Conservation (phyloP, 2,797 vertebrate species). For the Propithecus perrieri region DNA sequence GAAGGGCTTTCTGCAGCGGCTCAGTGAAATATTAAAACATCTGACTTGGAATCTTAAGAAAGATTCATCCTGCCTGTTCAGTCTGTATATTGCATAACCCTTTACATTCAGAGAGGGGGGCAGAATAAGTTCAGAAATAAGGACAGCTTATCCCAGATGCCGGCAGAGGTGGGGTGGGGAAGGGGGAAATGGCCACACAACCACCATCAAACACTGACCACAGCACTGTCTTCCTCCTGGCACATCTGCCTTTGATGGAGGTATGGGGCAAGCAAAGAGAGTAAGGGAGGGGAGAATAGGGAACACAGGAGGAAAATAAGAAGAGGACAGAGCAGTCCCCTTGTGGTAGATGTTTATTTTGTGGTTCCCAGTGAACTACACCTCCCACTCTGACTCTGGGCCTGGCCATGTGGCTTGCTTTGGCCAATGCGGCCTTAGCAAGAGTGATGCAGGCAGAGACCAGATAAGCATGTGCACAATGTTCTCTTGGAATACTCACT, state of each 20-base stretch:
- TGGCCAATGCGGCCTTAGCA: not conserved
- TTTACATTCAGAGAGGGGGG: not conserved
- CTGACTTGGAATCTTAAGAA: constrained; percentile 67
- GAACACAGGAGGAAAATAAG: not conserved
- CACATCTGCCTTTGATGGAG: not conserved
- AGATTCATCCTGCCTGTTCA: constrained; percentile 40
- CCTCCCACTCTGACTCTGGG: not conserved
- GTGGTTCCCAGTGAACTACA: not conserved
- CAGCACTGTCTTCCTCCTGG: not conserved
- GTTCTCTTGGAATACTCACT: not conserved
- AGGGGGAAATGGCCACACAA: not conserved
- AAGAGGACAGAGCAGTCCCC: not conserved
- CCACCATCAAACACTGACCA: not conserved
- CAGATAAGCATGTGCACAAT: not conserved
- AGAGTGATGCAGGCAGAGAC: not conserved
- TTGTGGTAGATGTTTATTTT: not conserved
- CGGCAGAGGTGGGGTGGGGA: not conserved
- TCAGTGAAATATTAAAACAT: constrained; percentile 78
- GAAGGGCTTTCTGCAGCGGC: constrained; percentile 76
- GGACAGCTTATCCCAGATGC: not conserved
- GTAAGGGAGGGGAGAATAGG: not conserved
- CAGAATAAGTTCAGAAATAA: not conserved
- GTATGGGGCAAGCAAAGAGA: not conserved
- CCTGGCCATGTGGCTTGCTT: not conserved
- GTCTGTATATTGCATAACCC: constrained; percentile 15